Base-by-base conservation (phyloP, 2,113 vertebrate species). In the Polyodon spathula region DNA sequence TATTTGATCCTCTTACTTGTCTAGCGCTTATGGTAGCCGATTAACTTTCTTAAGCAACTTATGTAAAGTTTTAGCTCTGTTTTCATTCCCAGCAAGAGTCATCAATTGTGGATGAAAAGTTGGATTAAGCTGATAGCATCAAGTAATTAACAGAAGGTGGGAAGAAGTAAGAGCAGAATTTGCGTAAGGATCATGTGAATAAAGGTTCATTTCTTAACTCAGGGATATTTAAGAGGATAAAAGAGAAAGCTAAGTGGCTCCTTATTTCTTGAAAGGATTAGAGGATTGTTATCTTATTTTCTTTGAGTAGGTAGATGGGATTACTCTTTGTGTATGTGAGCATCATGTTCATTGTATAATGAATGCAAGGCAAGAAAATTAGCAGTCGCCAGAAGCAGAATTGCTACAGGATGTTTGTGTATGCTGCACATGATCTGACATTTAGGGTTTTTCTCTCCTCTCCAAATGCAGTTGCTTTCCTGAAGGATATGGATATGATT, bases 1-100 rank as follows among this genome's bases (percentile, higher is more conserved):
- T 76, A 73, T 87, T 88, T 87, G 82, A 89, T 85, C 81, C 74
- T 78, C 80, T 89, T 83, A 83, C 79, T 88, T 87, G 78, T 78
- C 63, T 64, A 63, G 74, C 78, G 73, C 75, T 80, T 90, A 90
- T 88, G 73, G 86, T 76, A 65, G 59, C 77, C 82, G 80, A 94
- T 97, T 93, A 93, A 93, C 90, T 92, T 92, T 89, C 86, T 90
- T 88, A 83, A 93, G 92, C 89, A 92, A 92, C 89, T 95, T 93
- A 89, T 88, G 88, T 86, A 81, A 81, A 87, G 67, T 89, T 83
- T 84, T 72, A 71, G 6, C 60, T 63, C 27, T 68, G 65, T 75
- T 80, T 81, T 86, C 76, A 77, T 73, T 79, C 68, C 73, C 76
- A 83, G 79, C 79, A 76, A 83, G 82, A 86, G 85, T 89, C 86